phyloP scores from a whole-genome alignment of 2,113 vertebrate species.

The Planiliza haematocheilus region DNA sequence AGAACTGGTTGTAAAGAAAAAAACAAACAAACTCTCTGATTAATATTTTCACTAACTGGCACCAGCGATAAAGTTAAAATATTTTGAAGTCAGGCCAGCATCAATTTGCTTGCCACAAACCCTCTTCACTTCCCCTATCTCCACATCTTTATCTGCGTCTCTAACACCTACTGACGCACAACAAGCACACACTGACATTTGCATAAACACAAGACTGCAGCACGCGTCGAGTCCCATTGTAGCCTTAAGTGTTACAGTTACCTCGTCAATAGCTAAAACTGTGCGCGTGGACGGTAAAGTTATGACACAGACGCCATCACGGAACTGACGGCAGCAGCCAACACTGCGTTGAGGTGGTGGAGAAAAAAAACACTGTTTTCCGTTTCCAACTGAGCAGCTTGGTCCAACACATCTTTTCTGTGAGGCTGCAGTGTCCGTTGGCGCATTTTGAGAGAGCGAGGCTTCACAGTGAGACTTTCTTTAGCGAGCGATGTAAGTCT shows the following conservation, averaged over 20 bases:
- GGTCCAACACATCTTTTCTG: slow-evolving; percentile 32
- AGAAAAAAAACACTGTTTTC: slow-evolving; percentile 38
- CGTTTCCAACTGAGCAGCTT: slow-evolving; percentile 40
- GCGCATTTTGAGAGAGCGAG: slow-evolving; percentile 29
- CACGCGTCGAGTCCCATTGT: background rate
- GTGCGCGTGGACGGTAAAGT: slow-evolving; percentile 11
- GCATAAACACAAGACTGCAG: slow-evolving; percentile 3
- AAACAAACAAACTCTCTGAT: slow-evolving; percentile 47
- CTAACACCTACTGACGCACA: slow-evolving; percentile 10
- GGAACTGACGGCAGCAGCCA: slow-evolving; percentile 33
- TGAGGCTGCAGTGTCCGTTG: slow-evolving; percentile 28
- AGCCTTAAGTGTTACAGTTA: background rate
- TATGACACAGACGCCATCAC: slow-evolving; percentile 30
- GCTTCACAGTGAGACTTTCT: slow-evolving; percentile 23
- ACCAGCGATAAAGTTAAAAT: slow-evolving; percentile 45
- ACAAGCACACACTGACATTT: background rate
- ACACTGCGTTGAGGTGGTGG: slow-evolving; percentile 25
- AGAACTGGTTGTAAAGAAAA: too few species aligned
- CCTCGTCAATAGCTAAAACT: background rate
- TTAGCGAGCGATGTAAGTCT: slow-evolving; percentile 2
- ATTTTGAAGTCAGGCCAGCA: slow-evolving; percentile 36
- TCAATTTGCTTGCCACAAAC: slow-evolving; percentile 43
- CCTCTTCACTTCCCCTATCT: background rate
- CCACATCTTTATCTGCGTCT: slow-evolving; percentile 18
- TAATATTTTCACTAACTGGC: slow-evolving; percentile 64